Evolutionary conservation across 2,113 vertebrate genomes (phyloP).

Genomic region (human): GRCh38 chr7:11607501-11608000

Average conservation of each 20-base stretch:
- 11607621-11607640: background rate
- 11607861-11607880: conserved; percentile 74
- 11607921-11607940: conserved; percentile 56
- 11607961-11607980: conserved; percentile 45
- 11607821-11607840: conserved; percentile 53
- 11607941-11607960: background rate
- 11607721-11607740: background rate
- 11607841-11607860: conserved; percentile 57
- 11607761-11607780: conserved; percentile 32
- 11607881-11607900: conserved; percentile 66
- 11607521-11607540: conserved; percentile 4
- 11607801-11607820: conserved; percentile 50
- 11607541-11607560: background rate
- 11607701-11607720: background rate
- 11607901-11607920: conserved; percentile 39
- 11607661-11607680: background rate
- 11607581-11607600: background rate
- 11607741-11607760: background rate
- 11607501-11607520: background rate
- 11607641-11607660: background rate
- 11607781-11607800: conserved; percentile 52
- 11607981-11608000: conserved; percentile 8
- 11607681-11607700: background rate
- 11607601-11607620: background rate
- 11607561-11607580: background rate